These are phyloP conservation scores for Eulemur mongoz DNA, from an alignment of 2,797 vertebrate genomes.

Conservation along the genomic window DNA sequence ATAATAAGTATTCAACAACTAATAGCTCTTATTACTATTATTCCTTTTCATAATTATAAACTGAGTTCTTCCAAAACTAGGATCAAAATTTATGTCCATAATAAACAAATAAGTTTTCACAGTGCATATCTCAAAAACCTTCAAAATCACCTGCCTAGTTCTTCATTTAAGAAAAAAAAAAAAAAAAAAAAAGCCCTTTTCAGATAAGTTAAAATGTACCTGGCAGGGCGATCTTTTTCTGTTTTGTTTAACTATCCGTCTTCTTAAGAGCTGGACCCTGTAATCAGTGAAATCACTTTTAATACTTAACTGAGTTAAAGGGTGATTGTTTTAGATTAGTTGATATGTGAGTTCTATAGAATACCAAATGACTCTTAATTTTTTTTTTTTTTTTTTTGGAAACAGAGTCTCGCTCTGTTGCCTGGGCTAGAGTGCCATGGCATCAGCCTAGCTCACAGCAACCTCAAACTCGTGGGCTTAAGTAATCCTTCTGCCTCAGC, in stretches of 20 bases:
- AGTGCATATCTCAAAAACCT: slow-evolving; percentile 26
- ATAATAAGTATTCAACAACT: neutral
- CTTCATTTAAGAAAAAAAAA: neutral
- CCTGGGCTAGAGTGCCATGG: too few species aligned
- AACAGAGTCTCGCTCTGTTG: too few species aligned
- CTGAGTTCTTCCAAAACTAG: slow-evolving; percentile 41
- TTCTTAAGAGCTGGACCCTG: neutral
- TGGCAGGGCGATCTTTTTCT: neutral
- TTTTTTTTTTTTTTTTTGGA: neutral
- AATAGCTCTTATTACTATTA: slow-evolving; percentile 1
- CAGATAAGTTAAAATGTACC: neutral
- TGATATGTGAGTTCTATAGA: neutral
- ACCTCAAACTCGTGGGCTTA: too few species aligned
- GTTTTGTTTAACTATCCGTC: neutral
- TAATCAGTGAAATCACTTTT: slow-evolving; percentile 33
- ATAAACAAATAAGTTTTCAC: slow-evolving; percentile 47
- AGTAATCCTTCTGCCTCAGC: too few species aligned
- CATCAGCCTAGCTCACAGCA: too few species aligned
- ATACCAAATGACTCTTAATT: neutral
- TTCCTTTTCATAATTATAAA: slow-evolving; percentile 42
- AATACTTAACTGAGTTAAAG: slow-evolving; percentile 12
- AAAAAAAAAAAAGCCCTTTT: neutral
- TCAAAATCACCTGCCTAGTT: neutral
- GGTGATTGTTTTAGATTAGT: slow-evolving; percentile 16
- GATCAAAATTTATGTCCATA: slow-evolving; percentile 2